These are phyloP conservation scores for Theonella swinhoei DNA, from an alignment of 37 sponge, comb jelly and placozoan genomes.

Conservation along the genomic window DNA sequence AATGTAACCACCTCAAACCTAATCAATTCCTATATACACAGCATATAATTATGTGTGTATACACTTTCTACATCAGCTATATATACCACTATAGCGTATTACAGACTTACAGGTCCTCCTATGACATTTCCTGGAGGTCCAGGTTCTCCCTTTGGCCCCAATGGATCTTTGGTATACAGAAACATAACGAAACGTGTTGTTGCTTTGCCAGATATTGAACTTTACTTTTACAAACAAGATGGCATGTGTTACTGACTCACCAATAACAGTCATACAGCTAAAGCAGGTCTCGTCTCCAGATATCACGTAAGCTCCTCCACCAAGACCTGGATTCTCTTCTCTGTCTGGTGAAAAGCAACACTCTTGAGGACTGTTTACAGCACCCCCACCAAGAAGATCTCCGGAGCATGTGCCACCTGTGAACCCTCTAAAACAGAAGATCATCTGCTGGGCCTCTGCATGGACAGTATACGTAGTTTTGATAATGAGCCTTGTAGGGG, in stretches of 20 bases:
- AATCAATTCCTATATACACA: too few species aligned
- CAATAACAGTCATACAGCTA: conserved; percentile 4
- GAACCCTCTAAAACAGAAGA: background rate
- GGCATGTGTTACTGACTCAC: too few species aligned
- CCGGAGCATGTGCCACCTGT: background rate
- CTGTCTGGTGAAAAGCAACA: conserved; percentile 8
- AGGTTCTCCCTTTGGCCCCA: conserved; percentile 27
- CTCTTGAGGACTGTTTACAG: background rate
- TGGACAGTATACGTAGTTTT: background rate
- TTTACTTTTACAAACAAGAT: too few species aligned
- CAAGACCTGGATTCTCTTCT: too few species aligned
- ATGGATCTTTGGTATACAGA: conserved; percentile 7
- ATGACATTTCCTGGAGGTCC: conserved; percentile 26
- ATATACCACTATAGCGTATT: too few species aligned
- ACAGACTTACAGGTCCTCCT: conserved; percentile 55
- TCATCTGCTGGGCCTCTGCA: conserved; percentile 2
- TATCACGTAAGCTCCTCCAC: background rate
- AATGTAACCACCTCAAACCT: too few species aligned
- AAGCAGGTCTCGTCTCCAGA: conserved; percentile 2
- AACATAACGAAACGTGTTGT: background rate
- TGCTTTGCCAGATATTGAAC: too few species aligned
- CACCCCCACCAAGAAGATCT: background rate
- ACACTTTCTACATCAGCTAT: too few species aligned
- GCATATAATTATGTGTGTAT: too few species aligned
- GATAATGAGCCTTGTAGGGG: background rate